Evolutionary conservation across 2,113 vertebrate species (phyloP), one percentile per base, ranked within the genome.

Genomic region (Panthera tigris): DNA sequence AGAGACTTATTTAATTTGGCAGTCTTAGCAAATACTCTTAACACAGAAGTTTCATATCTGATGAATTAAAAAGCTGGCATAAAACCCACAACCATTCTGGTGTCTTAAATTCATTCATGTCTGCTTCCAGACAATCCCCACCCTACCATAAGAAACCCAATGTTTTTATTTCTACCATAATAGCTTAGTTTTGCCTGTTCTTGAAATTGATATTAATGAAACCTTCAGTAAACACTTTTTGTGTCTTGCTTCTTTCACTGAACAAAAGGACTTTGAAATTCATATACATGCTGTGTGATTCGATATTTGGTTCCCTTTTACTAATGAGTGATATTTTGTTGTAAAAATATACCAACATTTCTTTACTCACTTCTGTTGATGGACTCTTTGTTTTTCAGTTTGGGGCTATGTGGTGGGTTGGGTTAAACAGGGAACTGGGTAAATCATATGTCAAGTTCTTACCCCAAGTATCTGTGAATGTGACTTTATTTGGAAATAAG

Each of bases 21-120:
- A 96, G 36, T 84, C 82, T 88, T 73, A 84, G 87, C 94, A 88
- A 78, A 95, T 14, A 63, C 29, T 94, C 81, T 78, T 66, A 87
- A 96, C 87, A 91, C 86, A 80, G 88, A 88, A 96, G 61, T 57
- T 96, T 79, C 82, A 68, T 94, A 94, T 94, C 69, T 96, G 63
- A 80, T 94, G 91, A 97, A 95, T 97, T 95, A 88, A 97, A 97
- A 96, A 79, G 85, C 78, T 96, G 95, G 94, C 91, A 74, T 52
- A 84, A 93, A 93, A 71, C 65, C 48, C 97, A 31, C 91, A 97
- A 73, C 27, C 52, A 95, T 84, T 74, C n/a, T 86, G 91, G 41
- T 61, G 21, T 93, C 82, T 95, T 39, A 96, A 97, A 96, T 96
- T 95, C 95, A 96, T 94, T 96, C 91, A 95, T 71, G 63, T 63